Evolutionary conservation across 30 jellyfish, hydroid and myxozoan genomes (phyloP), one percentile per base, ranked within the genome.

Genomic region (Aurelia aurita complex sp. Pacific): DNA sequence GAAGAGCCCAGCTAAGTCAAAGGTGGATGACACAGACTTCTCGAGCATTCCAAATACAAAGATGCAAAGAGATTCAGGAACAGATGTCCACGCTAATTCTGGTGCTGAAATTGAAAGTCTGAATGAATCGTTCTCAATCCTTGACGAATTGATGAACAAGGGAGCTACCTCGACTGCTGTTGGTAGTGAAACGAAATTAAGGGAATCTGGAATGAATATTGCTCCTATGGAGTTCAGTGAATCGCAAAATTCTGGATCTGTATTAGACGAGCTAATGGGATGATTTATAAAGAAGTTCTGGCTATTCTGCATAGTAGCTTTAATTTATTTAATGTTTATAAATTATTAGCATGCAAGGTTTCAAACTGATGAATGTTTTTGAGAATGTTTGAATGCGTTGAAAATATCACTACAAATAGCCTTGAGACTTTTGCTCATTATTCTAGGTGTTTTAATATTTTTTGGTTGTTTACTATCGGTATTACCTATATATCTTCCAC

Each of bases 101-200:
- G 63, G 40, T 11, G 18, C 85, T 75, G 74, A 46, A 52, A 16
- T 71, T 75, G 74, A 46, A 73, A 9, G 17, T 8, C 34, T 3
- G 2, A 54, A 57, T 29, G 85, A 18, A 17, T 51, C 89, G 16
- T 79, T 42, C 51, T 83, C 92, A 18, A 40, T 83, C 16, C 79
- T 83, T 70, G 85, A 83, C 35, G 92, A 83, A 36, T 71, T 83
- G 68, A 83, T 83, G 92, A 64, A 46, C 63, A 38, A 67, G 10
- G 57, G 57, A 46, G 57, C 57, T 46, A 6, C 57, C 57, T 46
- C 57, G 8, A 34, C 42, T 4, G 43, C 16, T 14, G 13, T 13
- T 66, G 19, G 14, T 17, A 66, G 76, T 23, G 72, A 63, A 63
- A 12, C 72, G 36, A 29, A 63, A 29, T 1, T 66, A 13, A 16